A percentile compares a stretch with the other conserved stretches of the same genome.
Evolutionary conservation across 1,140 invertebrate species (phyloP).

Genomic region (Planococcus citri): DNA sequence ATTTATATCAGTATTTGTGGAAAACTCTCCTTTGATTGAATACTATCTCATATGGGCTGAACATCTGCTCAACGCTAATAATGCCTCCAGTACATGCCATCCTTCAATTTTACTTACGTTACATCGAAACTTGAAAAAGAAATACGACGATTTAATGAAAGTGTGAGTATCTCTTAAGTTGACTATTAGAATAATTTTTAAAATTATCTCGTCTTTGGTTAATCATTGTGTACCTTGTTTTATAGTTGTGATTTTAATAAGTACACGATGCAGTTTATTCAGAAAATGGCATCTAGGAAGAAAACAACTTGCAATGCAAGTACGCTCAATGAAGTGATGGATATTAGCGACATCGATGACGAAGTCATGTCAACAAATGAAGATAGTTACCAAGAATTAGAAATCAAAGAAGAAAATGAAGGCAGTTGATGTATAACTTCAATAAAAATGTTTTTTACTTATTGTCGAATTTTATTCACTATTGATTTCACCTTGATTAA

Average conservation of each 20-base stretch:
- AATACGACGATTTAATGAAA: conserved; percentile 68
- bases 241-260: conserved; percentile 69
- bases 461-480: too few species aligned
- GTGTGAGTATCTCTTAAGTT: conserved; percentile 49
- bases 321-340: too few species aligned
- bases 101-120: conserved; percentile 54
- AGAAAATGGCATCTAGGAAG: conserved; percentile 34
- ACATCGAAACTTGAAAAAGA: conserved; percentile 67
- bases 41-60: conserved; percentile 76
- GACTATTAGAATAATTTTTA: too few species aligned
- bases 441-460: too few species aligned
- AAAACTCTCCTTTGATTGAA: conserved; percentile 66
- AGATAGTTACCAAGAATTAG: background rate
- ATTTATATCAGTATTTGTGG: conserved; percentile 55
- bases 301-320: background rate
- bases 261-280: conserved; percentile 54
- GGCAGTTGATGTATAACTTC: background rate
- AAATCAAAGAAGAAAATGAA: background rate
- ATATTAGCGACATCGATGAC: background rate
- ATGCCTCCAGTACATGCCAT: conserved; percentile 37
- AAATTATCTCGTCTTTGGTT: too few species aligned
- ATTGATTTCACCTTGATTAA: too few species aligned
- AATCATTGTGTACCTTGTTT: conserved; percentile 30
- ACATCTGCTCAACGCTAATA: conserved; percentile 40
- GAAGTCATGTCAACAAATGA: background rate